phyloP scores from a whole-genome alignment of 2,113 vertebrate genomes.

The Arizona elegans region DNA sequence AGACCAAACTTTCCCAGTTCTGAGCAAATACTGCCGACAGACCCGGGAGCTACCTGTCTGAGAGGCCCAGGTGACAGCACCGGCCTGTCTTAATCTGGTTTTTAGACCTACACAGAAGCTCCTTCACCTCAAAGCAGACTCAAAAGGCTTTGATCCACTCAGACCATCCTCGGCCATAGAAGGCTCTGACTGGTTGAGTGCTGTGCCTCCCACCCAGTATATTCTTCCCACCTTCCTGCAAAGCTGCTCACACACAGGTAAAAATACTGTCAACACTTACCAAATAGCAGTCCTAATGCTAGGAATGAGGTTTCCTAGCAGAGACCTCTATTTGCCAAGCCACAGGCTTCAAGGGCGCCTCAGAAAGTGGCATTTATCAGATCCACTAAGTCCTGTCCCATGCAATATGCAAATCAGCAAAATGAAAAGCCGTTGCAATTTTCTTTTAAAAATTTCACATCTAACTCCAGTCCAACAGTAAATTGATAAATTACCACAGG shows the following conservation, averaged over 20 bases:
- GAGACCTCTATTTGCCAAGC: not conserved
- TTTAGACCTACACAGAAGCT: not conserved
- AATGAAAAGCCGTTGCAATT: not conserved
- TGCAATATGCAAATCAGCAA: not conserved
- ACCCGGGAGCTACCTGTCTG: not conserved
- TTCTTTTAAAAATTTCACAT: not conserved
- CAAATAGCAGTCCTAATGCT: not conserved
- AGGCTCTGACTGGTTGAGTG: not conserved
- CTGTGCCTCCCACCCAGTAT: not conserved
- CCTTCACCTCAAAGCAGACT: not conserved
- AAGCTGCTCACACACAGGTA: not conserved
- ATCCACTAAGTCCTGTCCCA: not conserved
- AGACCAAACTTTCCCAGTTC: not conserved
- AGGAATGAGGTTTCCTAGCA: not conserved
- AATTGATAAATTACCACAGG: not conserved
- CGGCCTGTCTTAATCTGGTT: not conserved
- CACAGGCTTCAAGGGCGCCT: not conserved
- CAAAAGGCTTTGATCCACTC: too few species aligned
- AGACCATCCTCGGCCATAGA: not conserved
- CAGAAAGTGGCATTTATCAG: not conserved
- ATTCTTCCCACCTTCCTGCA: not conserved
- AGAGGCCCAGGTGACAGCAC: too few species aligned
- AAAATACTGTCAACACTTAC: not conserved
- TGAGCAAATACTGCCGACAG: not conserved
- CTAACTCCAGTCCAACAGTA: not conserved